Evolutionary conservation across 2,797 vertebrate species (phyloP), one percentile per base, ranked within the genome.

Genomic region (Hirundo rustica): DNA sequence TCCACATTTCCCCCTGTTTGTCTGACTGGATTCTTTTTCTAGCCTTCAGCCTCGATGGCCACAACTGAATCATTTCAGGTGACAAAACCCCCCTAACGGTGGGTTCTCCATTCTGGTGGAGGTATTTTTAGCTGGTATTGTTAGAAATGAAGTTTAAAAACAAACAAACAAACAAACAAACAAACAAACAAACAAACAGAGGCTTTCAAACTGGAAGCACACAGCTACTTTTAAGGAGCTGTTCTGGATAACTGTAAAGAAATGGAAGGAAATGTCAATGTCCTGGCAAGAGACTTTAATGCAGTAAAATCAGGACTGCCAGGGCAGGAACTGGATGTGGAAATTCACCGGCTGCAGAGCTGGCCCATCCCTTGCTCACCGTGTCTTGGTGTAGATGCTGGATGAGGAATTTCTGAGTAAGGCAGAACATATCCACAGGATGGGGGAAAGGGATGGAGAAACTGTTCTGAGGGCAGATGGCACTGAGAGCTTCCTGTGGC

Each of bases 121-220:
- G 57, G 55, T 8, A 20, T 78, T 95, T 88, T 77, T 50, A 85
- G 55, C 72, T 79, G 83, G 13, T 29, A 45, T 72, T 82, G 60
- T 79, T 54, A 61, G 42, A 30, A 81, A 79, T 47, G 38, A 57
- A 67, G 26, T 26, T 11, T 11, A 38, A 38, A 38, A 38, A 42
- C 16, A 1, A 13, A 84, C 80, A 81, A 71, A 54, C 66, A 54
- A 62, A 32, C 27, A 29, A 82, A 18, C 51, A 17, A 38, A 42
- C 16, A 1, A 13, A 84, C 80, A 81, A 71, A 54, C 66, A 54
- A 62, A 32, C 27, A 29, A 82, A 18, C 51, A 17, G 32, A 16
- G 45, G 32, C 38, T 89, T 65, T 81, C 38, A 26, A 47, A 68
- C 8, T 34, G 29, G 65, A 71, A 76, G 60, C 55, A 66, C 8